phyloP scores from a whole-genome alignment of 2,888 invertebrate genomes.

The Strigamia transsilvanica region DNA sequence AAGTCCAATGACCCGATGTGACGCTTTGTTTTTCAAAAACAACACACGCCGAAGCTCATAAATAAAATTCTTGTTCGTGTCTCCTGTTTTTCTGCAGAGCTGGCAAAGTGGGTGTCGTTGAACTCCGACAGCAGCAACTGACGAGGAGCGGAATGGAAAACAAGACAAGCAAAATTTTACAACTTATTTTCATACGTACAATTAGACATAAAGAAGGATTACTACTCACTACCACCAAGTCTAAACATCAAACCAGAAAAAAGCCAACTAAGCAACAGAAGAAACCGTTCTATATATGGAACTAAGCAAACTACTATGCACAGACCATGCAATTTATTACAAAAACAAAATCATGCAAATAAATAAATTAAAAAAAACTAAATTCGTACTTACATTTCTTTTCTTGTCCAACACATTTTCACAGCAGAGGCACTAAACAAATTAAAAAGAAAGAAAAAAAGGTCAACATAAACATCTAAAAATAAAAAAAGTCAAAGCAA shows the following conservation, averaged over 20 bases:
- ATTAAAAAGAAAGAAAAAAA: not conserved
- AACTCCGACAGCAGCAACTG: slow-evolving; percentile 16
- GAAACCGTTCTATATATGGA: too few species aligned
- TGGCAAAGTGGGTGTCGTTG: not conserved
- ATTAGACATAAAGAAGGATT: not conserved
- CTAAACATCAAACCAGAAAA: not conserved
- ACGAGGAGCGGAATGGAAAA: not conserved
- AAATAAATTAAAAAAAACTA: not conserved
- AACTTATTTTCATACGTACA: not conserved
- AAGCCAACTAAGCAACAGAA: not conserved
- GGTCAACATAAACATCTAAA: not conserved
- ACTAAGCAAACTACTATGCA: not conserved
- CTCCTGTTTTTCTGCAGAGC: slow-evolving; percentile 10
- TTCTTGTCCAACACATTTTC: slow-evolving; percentile 3
- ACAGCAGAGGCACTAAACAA: not conserved
- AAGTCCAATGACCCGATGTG: slow-evolving; percentile 3
- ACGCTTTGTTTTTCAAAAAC: slow-evolving; percentile 8
- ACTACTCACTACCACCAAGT: not conserved
- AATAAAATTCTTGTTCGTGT: slow-evolving; percentile 9
- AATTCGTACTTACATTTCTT: not conserved
- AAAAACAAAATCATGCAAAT: not conserved
- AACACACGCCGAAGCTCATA: slow-evolving; percentile 11
- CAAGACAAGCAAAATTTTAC: not conserved
- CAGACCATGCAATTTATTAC: not conserved
- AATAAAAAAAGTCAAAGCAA: slow-evolving; percentile 6